phyloP scores from a whole-genome alignment of 2,113 vertebrate genomes.

The Ondatra zibethicus region DNA sequence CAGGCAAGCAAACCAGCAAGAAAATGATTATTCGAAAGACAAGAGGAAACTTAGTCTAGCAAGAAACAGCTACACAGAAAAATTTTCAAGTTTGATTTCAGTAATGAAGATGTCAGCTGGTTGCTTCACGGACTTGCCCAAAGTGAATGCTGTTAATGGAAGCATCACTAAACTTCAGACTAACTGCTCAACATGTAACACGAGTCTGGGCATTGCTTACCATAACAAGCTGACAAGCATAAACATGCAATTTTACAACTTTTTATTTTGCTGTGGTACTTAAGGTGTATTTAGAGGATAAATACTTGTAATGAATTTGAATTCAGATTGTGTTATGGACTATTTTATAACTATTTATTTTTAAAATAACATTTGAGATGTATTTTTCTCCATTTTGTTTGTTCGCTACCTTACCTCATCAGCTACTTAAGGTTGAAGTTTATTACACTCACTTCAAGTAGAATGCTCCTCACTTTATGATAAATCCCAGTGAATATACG shows the following conservation, averaged over 20 bases:
- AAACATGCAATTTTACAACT: constrained; percentile 53
- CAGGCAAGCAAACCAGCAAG: not conserved
- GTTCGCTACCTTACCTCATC: constrained; percentile 68
- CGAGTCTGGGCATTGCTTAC: constrained; percentile 51
- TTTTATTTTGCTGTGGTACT: constrained; percentile 70
- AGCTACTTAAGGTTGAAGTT: constrained; percentile 62
- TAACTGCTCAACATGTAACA: constrained; percentile 33
- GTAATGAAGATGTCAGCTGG: not conserved
- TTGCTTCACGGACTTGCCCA: constrained; percentile 21
- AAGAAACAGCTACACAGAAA: constrained; percentile 9
- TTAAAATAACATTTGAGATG: constrained; percentile 67
- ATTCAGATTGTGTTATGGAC: constrained; percentile 55
- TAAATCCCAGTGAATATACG: not conserved
- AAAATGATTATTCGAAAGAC: constrained; percentile 42
- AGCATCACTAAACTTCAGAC: constrained; percentile 19
- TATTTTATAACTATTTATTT: constrained; percentile 76
- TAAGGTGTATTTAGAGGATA: constrained; percentile 68
- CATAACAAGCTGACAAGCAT: constrained; percentile 66
- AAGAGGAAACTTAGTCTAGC: not conserved
- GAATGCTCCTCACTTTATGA: constrained; percentile 55
- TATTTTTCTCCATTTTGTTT: constrained; percentile 42
- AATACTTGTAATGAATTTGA: constrained; percentile 72
- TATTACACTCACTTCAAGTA: constrained; percentile 60
- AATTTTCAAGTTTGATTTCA: constrained; percentile 27
- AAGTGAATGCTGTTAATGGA: not conserved